Evolutionary conservation across 2,888 invertebrate species (phyloP), one percentile per base, ranked within the genome.

Genomic region (Flexamia atlantica): DNA sequence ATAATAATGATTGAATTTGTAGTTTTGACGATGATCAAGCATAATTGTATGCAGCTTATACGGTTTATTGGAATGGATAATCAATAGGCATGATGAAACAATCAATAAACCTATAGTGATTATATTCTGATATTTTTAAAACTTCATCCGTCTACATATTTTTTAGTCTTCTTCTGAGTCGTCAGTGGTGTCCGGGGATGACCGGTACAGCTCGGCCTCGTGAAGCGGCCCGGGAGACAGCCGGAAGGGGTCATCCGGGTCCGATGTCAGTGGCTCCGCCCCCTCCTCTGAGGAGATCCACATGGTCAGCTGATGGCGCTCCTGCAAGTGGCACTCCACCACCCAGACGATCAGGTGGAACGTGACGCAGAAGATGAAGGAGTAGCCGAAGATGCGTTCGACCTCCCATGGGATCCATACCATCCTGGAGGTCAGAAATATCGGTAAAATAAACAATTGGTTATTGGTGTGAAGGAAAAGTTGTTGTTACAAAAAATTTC

Each of bases 391-490:
- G 3, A 60, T 60, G 5, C 60, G 20, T 14, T 60, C 60, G 5
- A 60, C 60, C 60, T 60, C 60, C 60, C 60, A 60, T 25, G 60
- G 60, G 25, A 60, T 20, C 60, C 60, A 60, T 23, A 60, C 60
- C 60, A 60, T 60, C 25, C 60, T 60, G 25, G n/a, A n/a, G n/a
- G n/a, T n/a, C n/a, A 53, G 53, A 53, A 7, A n/a, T n/a, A n/a
- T n/a, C n/a, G n/a, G n/a, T n/a, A n/a, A n/a, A n/a, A n/a, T n/a
- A n/a, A n/a, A n/a, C n/a, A n/a, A n/a, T n/a, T n/a, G n/a, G n/a
- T n/a, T n/a, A n/a, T n/a, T n/a, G n/a, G n/a, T n/a, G n/a, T n/a
- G n/a, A n/a, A n/a, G n/a, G n/a, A n/a, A n/a, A n/a, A n/a, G n/a
- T n/a, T n/a, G n/a, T n/a, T n/a, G n/a, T n/a, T n/a, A n/a, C n/a